A percentile compares a stretch with the other conserved stretches of the same genome.
phyloP scores from a whole-genome alignment of 2,113 vertebrate genomes.

The Nettapus auritus region DNA sequence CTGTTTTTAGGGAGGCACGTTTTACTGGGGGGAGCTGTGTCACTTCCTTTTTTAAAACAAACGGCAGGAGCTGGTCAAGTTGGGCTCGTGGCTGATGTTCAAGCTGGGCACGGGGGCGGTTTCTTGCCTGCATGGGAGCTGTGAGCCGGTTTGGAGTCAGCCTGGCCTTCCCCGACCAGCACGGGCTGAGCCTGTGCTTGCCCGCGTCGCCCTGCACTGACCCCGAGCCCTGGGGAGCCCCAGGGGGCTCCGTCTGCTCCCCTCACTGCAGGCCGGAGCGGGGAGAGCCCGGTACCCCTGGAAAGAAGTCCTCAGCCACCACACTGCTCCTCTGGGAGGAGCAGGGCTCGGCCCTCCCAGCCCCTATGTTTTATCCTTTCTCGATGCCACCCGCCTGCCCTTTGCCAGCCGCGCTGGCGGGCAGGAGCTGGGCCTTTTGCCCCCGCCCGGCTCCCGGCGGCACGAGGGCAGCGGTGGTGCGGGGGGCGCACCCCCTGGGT shows the following conservation, averaged over 20 bases:
- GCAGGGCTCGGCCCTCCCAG: neutral
- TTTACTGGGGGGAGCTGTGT: neutral
- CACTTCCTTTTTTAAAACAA: neutral
- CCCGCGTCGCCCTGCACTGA: neutral
- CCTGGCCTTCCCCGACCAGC: neutral
- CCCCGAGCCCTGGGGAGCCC: neutral
- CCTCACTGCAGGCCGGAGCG: neutral
- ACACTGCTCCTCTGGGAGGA: neutral
- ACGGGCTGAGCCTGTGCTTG: fast-evolving
- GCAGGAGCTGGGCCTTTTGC: neutral
- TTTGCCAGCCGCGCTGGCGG: neutral
- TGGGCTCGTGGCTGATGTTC: neutral
- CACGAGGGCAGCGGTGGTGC: neutral
- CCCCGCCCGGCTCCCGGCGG: neutral
- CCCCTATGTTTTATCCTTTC: neutral
- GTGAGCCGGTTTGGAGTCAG: neutral
- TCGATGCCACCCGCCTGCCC: neutral
- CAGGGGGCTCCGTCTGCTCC: neutral
- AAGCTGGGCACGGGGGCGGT: neutral
- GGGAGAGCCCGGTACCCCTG: neutral
- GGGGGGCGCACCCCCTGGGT: neutral
- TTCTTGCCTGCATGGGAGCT: neutral
- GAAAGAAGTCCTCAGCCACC: neutral
- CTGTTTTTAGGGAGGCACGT: neutral
- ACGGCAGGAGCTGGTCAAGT: neutral